Percentiles rank a stretch among this genome's conserved stretches.
Conservation (phyloP, 92 coral and sea anemone genomes). For the Heliopora coerulea region DNA sequence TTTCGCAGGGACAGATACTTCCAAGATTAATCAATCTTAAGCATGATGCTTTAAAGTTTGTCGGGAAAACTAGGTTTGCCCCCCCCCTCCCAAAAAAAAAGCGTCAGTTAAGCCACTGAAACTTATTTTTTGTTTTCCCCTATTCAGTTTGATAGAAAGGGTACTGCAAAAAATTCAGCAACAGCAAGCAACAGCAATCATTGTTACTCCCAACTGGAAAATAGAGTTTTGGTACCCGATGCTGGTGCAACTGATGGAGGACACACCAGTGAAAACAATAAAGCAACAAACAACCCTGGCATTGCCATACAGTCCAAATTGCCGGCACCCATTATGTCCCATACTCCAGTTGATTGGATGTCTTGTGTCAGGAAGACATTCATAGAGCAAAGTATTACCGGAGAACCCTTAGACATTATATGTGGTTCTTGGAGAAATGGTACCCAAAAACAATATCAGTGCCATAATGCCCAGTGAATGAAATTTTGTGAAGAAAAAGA, state of each 20-base stretch:
- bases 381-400: conserved; percentile 40
- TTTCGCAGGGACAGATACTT: no score
- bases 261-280: conserved; percentile 45
- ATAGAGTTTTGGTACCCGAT: conserved; percentile 61
- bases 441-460: conserved; percentile 53
- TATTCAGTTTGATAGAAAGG: conserved; percentile 59
- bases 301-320: conserved; percentile 46
- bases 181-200: conserved; percentile 35
- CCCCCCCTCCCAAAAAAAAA: no score
- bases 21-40: no score
- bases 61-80: no score
- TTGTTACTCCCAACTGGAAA: conserved; percentile 50
- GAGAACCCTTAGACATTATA: conserved; percentile 50
- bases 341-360: conserved; percentile 57
- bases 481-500: background rate
- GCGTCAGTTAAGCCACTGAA: no score
- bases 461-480: conserved; percentile 35
- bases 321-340: conserved; percentile 50
- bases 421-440: conserved; percentile 52
- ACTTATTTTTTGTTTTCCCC: conserved; percentile 58
- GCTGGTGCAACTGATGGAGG: conserved; percentile 50
- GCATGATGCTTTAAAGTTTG: no score
- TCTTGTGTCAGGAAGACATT: conserved; percentile 57
- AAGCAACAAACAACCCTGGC: conserved; percentile 39
- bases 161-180: conserved; percentile 35